Base-by-base conservation (phyloP, 2,888 invertebrate species). In the Mythimna lalbum region DNA sequence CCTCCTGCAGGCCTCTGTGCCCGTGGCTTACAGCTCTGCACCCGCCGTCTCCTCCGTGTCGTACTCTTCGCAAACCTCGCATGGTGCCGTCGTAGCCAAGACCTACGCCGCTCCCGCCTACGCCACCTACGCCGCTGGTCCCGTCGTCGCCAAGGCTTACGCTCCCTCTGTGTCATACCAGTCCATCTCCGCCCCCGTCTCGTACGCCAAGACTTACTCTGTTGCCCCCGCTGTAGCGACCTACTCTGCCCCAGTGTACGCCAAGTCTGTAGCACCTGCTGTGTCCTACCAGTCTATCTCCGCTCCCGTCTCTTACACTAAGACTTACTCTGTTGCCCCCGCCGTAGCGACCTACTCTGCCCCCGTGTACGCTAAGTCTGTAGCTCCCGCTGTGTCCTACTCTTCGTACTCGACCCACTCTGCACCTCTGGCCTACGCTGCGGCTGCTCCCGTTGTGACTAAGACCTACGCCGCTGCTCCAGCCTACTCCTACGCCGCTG, bases 21-120 rank as follows among this genome's bases (percentile, higher is more conserved):
- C 93, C 19, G 89, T 94, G 36, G 92, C 94, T n/a, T 89, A 89
- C 87, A 93, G 89, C 81, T 94, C 96, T 33, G 89, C 92, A 43
- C 89, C 93, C 47, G 90, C 92, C 66, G 90, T 89, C 78, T 88
- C 90, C 57, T 88, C 87, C 69, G 86, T 83, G 57, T 83, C 84
- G 2, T 84, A 60, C 79, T 78, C 86, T 4, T 79, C 82, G 0
- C 79, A 84, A 53, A 82, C 84, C 23, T 71, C 89, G 5, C 87
- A 88, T 64, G 84, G 71, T n/a, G 86, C 71, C 23, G 83, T 87
- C 19, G 92, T 83, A 92, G 82, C 95, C 94, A 82, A 92, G 80
- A 94, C 67, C 5, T 67, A 83, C 74, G 81, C 85, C 17, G 84
- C 86, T 36, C 89, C 47, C 81, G 43, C 66, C 21, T 65, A 91